phyloP scores from a whole-genome alignment of 1,140 invertebrate species.

The Nasonia giraulti region DNA sequence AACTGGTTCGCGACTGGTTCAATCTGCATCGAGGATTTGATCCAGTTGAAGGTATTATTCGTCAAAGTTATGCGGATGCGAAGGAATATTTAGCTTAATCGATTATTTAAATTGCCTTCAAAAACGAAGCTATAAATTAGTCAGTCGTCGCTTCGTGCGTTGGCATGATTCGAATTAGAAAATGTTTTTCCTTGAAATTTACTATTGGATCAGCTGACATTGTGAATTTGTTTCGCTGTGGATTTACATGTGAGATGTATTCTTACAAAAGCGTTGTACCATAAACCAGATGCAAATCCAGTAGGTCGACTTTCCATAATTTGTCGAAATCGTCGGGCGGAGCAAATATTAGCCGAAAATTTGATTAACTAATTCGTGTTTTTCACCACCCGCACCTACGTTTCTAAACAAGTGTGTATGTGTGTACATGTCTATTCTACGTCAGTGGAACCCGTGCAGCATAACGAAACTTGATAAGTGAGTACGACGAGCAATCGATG shows the following conservation, averaged over 20 bases:
- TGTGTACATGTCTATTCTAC: neutral
- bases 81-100: neutral
- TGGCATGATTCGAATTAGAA: neutral
- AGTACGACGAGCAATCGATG: neutral
- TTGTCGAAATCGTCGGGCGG: neutral
- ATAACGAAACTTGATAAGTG: neutral
- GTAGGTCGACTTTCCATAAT: neutral
- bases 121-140: neutral
- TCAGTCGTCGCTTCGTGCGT: neutral
- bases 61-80: neutral
- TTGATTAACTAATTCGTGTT: neutral
- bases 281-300: no score
- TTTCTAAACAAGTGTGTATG: neutral
- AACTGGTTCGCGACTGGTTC: slow-evolving; percentile 33
- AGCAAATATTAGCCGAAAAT: slow-evolving; percentile 5
- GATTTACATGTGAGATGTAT: no score
- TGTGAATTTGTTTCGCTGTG: neutral
- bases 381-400: neutral
- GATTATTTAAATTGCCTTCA: neutral
- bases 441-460: neutral
- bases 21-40: slow-evolving; percentile 30
- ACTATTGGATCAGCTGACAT: neutral
- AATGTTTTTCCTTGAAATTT: neutral
- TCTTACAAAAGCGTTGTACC: no score
- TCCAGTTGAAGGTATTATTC: neutral